Evolutionary conservation across 2,797 vertebrate genomes (phyloP), one percentile per base, ranked within the genome.

Genomic region (Allochrocebus solatus): DNA sequence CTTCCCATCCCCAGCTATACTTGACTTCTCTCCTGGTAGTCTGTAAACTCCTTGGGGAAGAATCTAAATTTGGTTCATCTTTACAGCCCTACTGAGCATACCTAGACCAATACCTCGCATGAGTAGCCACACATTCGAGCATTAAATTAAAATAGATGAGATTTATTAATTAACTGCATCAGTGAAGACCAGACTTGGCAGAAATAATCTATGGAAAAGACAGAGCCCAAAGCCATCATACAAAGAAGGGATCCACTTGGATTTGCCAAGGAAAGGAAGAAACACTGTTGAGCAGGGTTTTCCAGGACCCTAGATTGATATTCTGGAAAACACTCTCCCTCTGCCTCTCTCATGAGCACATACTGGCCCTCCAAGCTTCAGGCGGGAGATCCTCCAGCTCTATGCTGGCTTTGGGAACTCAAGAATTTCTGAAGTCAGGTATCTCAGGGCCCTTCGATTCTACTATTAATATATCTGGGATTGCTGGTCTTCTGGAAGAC

Each of bases 131-230:
- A 57, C 53, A 50, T 41, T 81, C 46, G 41, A 95, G 87, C 24
- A 55, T 70, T 67, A 94, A 74, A 87, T 94, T 79, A 24, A 94
- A 92, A 43, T 57, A 41, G 53, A 86, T 95, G 41, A 80, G n/a
- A 91, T 76, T 53, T 43, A 70, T 89, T 61, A 36, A 81, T 48
- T 93, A 78, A 82, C 74, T 43, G 30, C 85, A 83, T 95, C 91
- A 82, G 4, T 57, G 30, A 92, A 94, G 80, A 95, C 19, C 28
- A 80, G 78, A 75, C 43, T 64, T 64, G 43, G n/a, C 43, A 91
- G 39, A 87, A 93, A 86, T 36, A 89, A 33, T 95, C 75, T 79
- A 7, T 48, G 22, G 67, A 53, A 5, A 91, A 76, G 28, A 76
- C 22, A 81, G 17, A 10, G 4, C 64, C 67, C 30, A 43, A 93